Conservation (phyloP, 2,113 vertebrate species). For the Apodemus speciosus region DNA sequence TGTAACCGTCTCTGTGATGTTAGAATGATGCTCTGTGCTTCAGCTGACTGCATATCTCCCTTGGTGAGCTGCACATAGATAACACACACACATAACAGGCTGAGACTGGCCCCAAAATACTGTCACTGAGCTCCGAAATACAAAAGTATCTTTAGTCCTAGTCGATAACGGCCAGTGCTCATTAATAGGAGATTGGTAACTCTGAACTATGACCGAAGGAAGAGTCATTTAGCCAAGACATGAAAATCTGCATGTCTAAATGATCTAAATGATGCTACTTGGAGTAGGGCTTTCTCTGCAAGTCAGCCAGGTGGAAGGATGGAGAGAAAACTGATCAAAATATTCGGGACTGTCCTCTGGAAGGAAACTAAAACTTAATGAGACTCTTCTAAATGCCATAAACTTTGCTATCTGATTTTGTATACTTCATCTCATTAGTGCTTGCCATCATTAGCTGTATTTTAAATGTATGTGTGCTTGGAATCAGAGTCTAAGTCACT, state of each 20-base stretch:
- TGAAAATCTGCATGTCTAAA: constrained; percentile 47
- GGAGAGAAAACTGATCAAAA: neutral
- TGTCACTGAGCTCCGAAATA: constrained; percentile 40
- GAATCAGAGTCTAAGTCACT: constrained; percentile 1
- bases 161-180: neutral
- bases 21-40: constrained; percentile 11
- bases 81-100: constrained; percentile 22
- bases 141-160: constrained; percentile 48
- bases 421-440: neutral
- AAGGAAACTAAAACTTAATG: constrained; percentile 52
- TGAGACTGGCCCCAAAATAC: constrained; percentile 37
- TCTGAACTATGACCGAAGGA: neutral
- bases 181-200: constrained; percentile 25
- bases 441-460: neutral
- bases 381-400: constrained; percentile 7
- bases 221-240: constrained; percentile 51
- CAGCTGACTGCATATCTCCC: constrained; percentile 1
- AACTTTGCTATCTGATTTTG: constrained; percentile 1
- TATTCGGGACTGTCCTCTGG: neutral
- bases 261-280: constrained; percentile 32
- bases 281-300: neutral
- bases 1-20: constrained; percentile 56
- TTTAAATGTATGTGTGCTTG: constrained; percentile 4
- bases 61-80: neutral
- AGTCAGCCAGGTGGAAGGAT: neutral